phyloP scores from a whole-genome alignment of 2,888 invertebrate species.

The Acanthacorydalis orientalis region DNA sequence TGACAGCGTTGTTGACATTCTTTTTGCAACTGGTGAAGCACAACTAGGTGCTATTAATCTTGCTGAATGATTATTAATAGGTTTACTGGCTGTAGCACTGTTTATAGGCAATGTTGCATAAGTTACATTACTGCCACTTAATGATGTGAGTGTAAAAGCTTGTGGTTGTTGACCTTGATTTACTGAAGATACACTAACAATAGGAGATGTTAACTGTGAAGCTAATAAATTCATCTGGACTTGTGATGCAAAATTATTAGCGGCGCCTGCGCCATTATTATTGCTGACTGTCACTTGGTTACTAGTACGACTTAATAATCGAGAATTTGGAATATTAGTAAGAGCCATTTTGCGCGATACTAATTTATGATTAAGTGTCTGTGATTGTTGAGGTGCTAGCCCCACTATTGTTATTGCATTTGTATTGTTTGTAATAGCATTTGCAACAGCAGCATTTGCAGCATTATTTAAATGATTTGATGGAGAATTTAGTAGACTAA shows the following conservation, averaged over 20 bases:
- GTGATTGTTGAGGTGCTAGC: slow-evolving; percentile 18
- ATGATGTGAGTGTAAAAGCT: slow-evolving; percentile 23
- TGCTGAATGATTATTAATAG: slow-evolving; percentile 9
- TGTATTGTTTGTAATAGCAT: slow-evolving; percentile 21
- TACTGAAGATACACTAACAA: slow-evolving; percentile 15
- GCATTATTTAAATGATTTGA: slow-evolving; percentile 37
- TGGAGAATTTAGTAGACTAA: slow-evolving; percentile 62
- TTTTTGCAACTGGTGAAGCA: slow-evolving; percentile 1
- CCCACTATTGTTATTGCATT: slow-evolving; percentile 23
- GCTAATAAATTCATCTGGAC: slow-evolving; percentile 30
- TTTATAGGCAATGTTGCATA: slow-evolving; percentile 23
- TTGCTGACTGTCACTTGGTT: slow-evolving; percentile 27
- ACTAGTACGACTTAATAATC: slow-evolving; percentile 22
- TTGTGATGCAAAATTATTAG: slow-evolving; percentile 15
- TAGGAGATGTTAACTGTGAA: slow-evolving; percentile 26
- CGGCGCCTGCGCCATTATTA: slow-evolving; percentile 16
- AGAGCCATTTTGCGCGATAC: slow-evolving; percentile 32
- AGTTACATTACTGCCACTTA: slow-evolving; percentile 20
- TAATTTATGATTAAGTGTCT: slow-evolving; percentile 18
- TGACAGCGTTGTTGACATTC: background rate
- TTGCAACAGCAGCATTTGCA: slow-evolving; percentile 39
- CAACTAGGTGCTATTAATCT: slow-evolving; percentile 9
- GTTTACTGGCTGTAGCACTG: slow-evolving; percentile 1
- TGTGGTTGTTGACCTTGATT: slow-evolving; percentile 16
- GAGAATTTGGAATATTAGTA: slow-evolving; percentile 29